Evolutionary conservation across 2,113 vertebrate genomes (phyloP), one percentile per base, ranked within the genome.

Genomic region (Microcebus murinus): DNA sequence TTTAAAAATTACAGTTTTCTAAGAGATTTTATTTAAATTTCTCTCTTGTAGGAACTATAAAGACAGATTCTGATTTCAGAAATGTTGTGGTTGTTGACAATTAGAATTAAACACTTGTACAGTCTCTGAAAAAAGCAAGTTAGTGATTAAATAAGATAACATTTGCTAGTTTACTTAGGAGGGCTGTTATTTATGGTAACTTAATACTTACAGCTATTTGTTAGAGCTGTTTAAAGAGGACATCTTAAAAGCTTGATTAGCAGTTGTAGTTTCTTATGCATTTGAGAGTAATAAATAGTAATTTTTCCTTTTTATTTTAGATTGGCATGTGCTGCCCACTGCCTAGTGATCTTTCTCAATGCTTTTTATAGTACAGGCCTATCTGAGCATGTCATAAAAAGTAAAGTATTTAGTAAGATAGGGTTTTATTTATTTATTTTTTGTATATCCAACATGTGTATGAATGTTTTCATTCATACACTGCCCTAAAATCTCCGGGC

Each of bases 121-220:
- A n/a, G 21, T 80, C 21, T 80, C 57, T 68, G 39, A 87, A 90
- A 61, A 93, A 88, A 83, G 59, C 68, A 95, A 93, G 21, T 95
- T 83, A 91, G 25, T 68, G 76, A 68, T 87, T 81, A 87, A 87
- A 63, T n/a, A 70, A 77, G 45, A 59, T 85, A 92, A 63, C 61
- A 82, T 74, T 90, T 65, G 59, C 17, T 68, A 52, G 74, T 86
- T 57, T 82, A 86, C 57, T 18, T 82, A 73, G 61, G 39, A 80
- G 4, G 67, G 23, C n/a, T 14, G 29, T 95, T 71, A 70, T 81
- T 77, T 71, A 77, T 59, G 84, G 68, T 65, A 67, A 84, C 25
- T 71, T 21, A 88, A 74, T 91, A 45, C 42, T 84, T 74, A 86
- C 3, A 68, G 39, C 77, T 68, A 4, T 91, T 90, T 5, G 0